phyloP scores from a whole-genome alignment of 2,113 vertebrate genomes.

The Microtus pennsylvanicus region DNA sequence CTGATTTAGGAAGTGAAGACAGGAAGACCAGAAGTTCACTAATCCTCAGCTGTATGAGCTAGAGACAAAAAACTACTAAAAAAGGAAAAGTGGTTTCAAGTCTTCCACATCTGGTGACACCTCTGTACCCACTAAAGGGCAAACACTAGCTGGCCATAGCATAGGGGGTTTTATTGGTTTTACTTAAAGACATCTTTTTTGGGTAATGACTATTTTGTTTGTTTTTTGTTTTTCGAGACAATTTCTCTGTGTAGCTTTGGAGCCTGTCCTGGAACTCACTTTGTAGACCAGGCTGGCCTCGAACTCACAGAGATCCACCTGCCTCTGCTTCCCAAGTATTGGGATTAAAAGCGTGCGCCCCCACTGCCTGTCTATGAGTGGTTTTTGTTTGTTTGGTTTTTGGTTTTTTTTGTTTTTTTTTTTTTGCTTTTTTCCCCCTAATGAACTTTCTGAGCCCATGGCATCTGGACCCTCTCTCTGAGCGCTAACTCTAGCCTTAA shows the following conservation, averaged over 20 bases:
- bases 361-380: too few species aligned
- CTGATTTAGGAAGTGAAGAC: neutral
- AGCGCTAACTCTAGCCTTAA: neutral
- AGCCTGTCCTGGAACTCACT: too few species aligned
- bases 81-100: neutral
- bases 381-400: too few species aligned
- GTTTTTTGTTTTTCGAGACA: too few species aligned
- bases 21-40: neutral
- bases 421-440: too few species aligned
- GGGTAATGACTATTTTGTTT: neutral
- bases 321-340: too few species aligned
- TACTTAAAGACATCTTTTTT: neutral
- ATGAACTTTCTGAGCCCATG: neutral
- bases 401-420: too few species aligned
- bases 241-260: too few species aligned
- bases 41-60: neutral
- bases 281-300: too few species aligned
- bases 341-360: too few species aligned
- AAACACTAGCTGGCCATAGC: neutral
- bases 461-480: neutral
- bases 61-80: neutral
- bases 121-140: neutral
- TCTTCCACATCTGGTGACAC: neutral
- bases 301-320: too few species aligned
- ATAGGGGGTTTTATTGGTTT: neutral